These are phyloP conservation scores for Ceratina japonica DNA, from an alignment of 1,140 invertebrate genomes.

Conservation along the genomic window DNA sequence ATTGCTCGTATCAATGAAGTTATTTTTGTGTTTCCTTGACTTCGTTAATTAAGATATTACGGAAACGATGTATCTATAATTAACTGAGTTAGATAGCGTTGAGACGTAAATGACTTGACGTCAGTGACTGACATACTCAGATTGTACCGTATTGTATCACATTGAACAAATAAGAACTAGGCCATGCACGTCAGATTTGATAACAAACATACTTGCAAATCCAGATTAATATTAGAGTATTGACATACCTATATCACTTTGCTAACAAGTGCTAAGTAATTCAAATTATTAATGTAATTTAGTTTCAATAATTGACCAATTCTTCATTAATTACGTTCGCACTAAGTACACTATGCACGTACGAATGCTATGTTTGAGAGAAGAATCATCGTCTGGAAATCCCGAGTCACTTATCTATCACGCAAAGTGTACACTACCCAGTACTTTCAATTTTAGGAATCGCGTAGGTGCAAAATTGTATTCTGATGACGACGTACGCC, in stretches of 20 bases:
- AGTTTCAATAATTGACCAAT: no score
- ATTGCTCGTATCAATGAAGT: not conserved
- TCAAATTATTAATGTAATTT: no score
- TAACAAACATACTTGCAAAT: no score
- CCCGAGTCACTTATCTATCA: not conserved
- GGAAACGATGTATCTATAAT: not conserved
- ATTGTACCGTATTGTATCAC: no score
- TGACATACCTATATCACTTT: no score
- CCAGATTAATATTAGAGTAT: no score
- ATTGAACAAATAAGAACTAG: no score
- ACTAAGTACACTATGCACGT: not conserved
- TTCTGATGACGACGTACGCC: slow-evolving; percentile 14
- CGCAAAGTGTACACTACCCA: not conserved
- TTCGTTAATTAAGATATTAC: not conserved
- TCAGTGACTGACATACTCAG: no score
- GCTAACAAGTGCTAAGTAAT: no score
- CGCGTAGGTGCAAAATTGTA: slow-evolving; percentile 15
- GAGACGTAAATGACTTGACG: no score
- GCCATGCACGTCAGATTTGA: no score
- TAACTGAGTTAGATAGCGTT: not conserved
- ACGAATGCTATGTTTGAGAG: not conserved
- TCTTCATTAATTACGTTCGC: not conserved
- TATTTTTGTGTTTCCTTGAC: not conserved
- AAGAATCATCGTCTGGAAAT: slow-evolving; percentile 2
- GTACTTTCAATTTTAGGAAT: not conserved